Percentiles rank a stretch among this genome's conserved stretches.
Conservation (phyloP, 2,113 vertebrate species). For the Barnardius zonarius region DNA sequence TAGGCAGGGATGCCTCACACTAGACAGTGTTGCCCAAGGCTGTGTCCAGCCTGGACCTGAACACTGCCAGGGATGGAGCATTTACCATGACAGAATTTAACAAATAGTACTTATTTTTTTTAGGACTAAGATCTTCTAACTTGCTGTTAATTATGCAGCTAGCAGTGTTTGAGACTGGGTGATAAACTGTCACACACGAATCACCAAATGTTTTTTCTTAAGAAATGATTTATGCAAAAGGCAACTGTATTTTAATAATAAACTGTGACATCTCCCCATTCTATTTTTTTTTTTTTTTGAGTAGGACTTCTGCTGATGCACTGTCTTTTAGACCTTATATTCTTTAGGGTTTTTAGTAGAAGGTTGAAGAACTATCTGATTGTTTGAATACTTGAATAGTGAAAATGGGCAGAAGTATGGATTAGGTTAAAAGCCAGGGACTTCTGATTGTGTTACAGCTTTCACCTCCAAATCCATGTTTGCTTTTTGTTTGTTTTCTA, state of each 20-base stretch:
- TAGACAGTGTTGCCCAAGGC: not conserved
- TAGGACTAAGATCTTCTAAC: not conserved
- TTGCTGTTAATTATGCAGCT: not conserved
- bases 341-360: not conserved
- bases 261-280: not conserved
- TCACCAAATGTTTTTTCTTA: not conserved
- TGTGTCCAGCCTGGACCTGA: not conserved
- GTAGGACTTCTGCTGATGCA: not conserved
- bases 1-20: not conserved
- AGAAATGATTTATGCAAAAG: not conserved
- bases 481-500: not conserved
- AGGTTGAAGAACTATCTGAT: not conserved
- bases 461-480: not conserved
- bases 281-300: not conserved
- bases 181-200: not conserved
- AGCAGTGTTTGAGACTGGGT: not conserved
- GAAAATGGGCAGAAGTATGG: not conserved
- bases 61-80: not conserved
- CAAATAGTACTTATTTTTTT: not conserved
- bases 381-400: not conserved
- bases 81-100: not conserved
- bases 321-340: not conserved
- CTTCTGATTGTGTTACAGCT: not conserved
- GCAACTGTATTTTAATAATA: not conserved
- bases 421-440: not conserved